Percentiles rank a stretch among this genome's conserved stretches.
phyloP scores from a whole-genome alignment of 2,797 vertebrate genomes.

The Acrossocheilus wenchowensis region DNA sequence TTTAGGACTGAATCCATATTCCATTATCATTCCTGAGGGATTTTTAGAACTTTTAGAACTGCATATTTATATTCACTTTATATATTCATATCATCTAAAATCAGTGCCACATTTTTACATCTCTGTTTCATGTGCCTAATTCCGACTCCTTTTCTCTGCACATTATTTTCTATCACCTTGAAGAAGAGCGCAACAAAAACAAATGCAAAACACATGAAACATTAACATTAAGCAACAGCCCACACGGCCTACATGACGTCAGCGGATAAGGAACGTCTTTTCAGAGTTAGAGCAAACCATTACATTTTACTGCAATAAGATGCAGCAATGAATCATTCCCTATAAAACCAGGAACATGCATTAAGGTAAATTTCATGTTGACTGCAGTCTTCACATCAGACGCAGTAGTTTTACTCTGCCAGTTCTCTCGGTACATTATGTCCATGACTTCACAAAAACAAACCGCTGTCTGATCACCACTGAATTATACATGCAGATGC shows the following conservation, averaged over 20 bases:
- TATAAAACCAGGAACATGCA: background rate
- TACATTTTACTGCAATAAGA: background rate
- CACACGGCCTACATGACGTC: background rate
- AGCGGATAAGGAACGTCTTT: background rate
- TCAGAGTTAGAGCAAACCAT: background rate
- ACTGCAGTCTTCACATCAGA: background rate
- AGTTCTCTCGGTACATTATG: slow-evolving; percentile 11
- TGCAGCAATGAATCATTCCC: background rate
- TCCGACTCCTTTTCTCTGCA: background rate
- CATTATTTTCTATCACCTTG: background rate
- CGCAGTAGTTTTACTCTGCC: slow-evolving; percentile 2
- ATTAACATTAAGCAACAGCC: no score
- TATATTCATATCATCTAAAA: background rate
- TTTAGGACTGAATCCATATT: background rate
- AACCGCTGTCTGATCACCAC: slow-evolving; percentile 25
- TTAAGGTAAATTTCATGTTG: background rate
- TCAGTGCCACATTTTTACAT: background rate
- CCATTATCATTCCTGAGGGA: background rate
- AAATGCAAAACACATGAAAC: background rate
- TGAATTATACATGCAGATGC: slow-evolving; percentile 54
- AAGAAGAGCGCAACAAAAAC: background rate
- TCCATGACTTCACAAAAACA: slow-evolving; percentile 22
- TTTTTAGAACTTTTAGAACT: background rate
- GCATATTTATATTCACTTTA: background rate
- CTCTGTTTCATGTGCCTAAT: background rate